Evolutionary conservation across 2,888 invertebrate species (phyloP).

Genomic region (Lapara coniferarum): DNA sequence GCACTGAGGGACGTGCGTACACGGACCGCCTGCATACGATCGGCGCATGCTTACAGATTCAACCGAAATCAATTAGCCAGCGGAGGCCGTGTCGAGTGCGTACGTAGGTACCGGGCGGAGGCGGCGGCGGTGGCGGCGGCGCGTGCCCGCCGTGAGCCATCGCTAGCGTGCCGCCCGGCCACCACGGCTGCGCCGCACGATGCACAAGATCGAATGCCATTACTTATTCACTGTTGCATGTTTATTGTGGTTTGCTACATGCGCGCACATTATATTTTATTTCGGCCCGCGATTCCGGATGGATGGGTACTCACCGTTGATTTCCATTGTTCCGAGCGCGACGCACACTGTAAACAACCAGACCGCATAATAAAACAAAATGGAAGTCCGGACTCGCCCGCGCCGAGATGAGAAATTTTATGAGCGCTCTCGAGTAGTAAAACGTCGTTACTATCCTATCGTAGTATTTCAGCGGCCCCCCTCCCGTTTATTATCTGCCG

Average conservation of each 20-base stretch:
- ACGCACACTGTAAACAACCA: constrained; percentile 77
- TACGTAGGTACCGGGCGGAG: constrained; percentile 28
- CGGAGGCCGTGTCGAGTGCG: constrained; percentile 35
- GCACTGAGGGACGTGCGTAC: constrained; percentile 48
- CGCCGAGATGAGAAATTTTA: constrained; percentile 77
- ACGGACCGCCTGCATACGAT: constrained; percentile 53
- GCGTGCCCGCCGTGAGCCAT: constrained; percentile 35
- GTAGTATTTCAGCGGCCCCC: constrained; percentile 83
- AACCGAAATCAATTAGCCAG: constrained; percentile 69
- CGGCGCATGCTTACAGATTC: constrained; percentile 72
- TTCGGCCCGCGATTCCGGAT: constrained; percentile 42
- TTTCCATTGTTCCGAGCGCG: constrained; percentile 76
- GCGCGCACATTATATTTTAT: constrained; percentile 68
- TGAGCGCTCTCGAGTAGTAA: constrained; percentile 78
- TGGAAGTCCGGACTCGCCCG: constrained; percentile 76
- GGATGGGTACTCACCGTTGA: constrained; percentile 71
- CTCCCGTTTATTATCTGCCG: constrained; percentile 76
- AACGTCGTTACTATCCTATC: constrained; percentile 82
- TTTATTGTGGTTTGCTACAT: constrained; percentile 78
- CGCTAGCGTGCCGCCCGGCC: constrained; percentile 48
- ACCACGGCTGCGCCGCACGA: constrained; percentile 70
- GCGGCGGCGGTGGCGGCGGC: constrained; percentile 33
- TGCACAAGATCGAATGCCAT: constrained; percentile 79
- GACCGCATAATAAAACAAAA: constrained; percentile 82
- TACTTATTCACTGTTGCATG: constrained; percentile 75